phyloP scores from a whole-genome alignment of 2,113 vertebrate genomes.

The Aramus guarauna region DNA sequence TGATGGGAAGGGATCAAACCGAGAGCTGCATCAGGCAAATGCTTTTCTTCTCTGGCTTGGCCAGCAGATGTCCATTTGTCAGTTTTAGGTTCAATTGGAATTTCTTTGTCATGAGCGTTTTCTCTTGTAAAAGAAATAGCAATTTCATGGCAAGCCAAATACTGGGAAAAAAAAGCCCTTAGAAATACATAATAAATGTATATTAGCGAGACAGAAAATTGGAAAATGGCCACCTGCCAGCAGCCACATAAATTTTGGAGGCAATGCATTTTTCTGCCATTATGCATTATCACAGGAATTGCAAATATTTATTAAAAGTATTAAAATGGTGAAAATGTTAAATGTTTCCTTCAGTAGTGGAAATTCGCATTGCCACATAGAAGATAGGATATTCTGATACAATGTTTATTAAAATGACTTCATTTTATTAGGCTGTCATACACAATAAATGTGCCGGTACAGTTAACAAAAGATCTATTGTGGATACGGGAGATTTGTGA shows the following conservation, averaged over 20 bases:
- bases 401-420: constrained; percentile 81
- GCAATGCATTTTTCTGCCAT: constrained; percentile 73
- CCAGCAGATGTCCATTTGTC: constrained; percentile 47
- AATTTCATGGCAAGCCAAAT: constrained; percentile 54
- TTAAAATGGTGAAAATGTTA: constrained; percentile 81
- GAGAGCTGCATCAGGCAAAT: not conserved
- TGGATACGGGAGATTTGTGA: constrained; percentile 65
- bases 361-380: constrained; percentile 71
- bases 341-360: constrained; percentile 78
- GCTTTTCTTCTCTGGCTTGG: not conserved
- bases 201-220: constrained; percentile 78
- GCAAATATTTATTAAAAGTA: constrained; percentile 85
- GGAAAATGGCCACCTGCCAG: constrained; percentile 80
- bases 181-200: constrained; percentile 76
- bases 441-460: constrained; percentile 76
- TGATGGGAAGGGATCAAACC: not conserved
- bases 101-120: not conserved
- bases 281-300: constrained; percentile 77
- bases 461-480: constrained; percentile 74
- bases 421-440: constrained; percentile 79
- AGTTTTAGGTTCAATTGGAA: constrained; percentile 17
- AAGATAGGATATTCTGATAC: constrained; percentile 79
- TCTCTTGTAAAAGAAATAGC: constrained; percentile 52
- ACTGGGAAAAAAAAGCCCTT: constrained; percentile 27
- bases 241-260: constrained; percentile 78